Conservation (phyloP, 2,797 vertebrate species). For the Paramormyrops hopkinsi region DNA sequence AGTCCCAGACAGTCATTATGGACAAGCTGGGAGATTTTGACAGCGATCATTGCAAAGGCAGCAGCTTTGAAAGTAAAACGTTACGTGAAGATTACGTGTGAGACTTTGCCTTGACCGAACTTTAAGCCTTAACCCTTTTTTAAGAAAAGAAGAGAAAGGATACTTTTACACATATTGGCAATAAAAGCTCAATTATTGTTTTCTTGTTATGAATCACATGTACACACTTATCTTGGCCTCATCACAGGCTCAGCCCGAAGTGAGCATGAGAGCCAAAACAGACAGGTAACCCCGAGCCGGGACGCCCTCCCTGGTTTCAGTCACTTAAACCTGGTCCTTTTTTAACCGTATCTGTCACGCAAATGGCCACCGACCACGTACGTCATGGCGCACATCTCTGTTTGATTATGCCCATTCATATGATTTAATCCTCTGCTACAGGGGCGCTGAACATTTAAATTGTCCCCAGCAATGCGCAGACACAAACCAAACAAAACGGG, state of each 20-base stretch:
- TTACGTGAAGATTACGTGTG: conserved; percentile 25
- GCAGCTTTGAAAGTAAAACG: conserved; percentile 25
- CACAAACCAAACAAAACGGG: conserved; percentile 18
- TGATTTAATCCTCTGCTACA: conserved; percentile 10
- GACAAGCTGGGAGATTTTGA: conserved; percentile 36
- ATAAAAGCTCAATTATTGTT: not conserved
- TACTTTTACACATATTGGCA: not conserved
- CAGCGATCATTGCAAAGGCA: conserved; percentile 22
- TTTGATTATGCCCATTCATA: conserved; percentile 17
- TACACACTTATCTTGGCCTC: not conserved
- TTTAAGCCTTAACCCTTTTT: not conserved
- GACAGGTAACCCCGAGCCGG: not conserved
- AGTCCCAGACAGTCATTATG: conserved; percentile 28
- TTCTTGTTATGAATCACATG: not conserved
- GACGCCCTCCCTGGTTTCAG: not conserved
- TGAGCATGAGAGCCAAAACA: not conserved
- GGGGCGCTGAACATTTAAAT: conserved; percentile 12
- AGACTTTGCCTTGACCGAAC: not conserved
- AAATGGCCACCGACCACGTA: not conserved
- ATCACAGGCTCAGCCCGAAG: not conserved
- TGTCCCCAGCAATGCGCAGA: conserved; percentile 8
- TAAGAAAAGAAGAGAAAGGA: not conserved
- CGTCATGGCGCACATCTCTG: not conserved
- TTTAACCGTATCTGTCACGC: not conserved
- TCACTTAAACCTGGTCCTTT: not conserved